Evolutionary conservation across 1,140 invertebrate species (phyloP), one percentile per base, ranked within the genome.

Genomic region (Phymorhynchus buccinoides): DNA sequence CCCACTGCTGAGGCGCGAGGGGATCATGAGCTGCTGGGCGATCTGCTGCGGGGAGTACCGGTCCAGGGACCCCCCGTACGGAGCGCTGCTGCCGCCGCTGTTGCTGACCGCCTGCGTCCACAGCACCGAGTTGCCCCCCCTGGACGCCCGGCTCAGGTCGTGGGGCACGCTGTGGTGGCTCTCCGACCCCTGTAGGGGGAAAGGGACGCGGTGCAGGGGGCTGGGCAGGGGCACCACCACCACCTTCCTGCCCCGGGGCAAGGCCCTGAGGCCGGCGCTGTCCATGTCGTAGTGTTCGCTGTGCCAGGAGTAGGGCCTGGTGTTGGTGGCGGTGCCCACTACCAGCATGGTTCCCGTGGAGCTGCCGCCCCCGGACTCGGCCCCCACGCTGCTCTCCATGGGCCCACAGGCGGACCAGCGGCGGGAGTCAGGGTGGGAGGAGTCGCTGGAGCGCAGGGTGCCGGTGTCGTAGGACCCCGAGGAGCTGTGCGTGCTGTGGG

Each of bases 281-380:
- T 92, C 91, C n/a, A 92, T 80, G 56, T 92, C 90, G 87, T 92
- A 92, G 75, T 87, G 89, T 82, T 92, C 91, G 87, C 90, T 91
- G 75, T 92, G 91, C 91, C 91, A 92, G 77, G 90, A 91, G 79
- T 91, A 91, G 0, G 91, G 91, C n/a, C 91, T 84, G 48, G 87
- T 87, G 44, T 6, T 18, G 12, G 88, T 85, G 37, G n/a, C n/a
- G n/a, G 88, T 85, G 32, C 86, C 87, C 16, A 89, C 85, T 7
- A 89, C 86, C 75, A 90, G 48, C 1, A 52, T 52, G 0, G 89
- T 88, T 0, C 87, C 87, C 66, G 83, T 85, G 27, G 83, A 84
- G 68, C 89, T 41, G 42, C 80, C 84, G 35, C 84, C 22, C 42
- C 81, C 84, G 3, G 48, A 27, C 7, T 80, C 84, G 1, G 48